Base-by-base conservation (phyloP, 1,140 invertebrate genomes). In the Drosophila ohnishii region DNA sequence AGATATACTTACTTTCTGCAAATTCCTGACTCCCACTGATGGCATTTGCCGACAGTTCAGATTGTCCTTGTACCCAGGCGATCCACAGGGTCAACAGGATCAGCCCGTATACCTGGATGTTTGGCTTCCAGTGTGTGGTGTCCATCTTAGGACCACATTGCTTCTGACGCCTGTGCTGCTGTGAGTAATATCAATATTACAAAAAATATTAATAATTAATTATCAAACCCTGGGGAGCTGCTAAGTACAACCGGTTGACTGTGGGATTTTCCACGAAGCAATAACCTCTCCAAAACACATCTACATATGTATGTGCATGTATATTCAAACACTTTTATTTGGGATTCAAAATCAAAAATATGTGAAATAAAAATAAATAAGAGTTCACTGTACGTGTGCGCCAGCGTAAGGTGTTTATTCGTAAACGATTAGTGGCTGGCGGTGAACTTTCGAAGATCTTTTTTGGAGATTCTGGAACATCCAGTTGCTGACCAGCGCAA, bases 111-210 rank as follows among this genome's bases (percentile, higher is more conserved):
- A 48, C 48, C 75, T 44, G 42, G 28, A 50, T 58, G 16, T 35
- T 62, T 72, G 39, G 37, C 53, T 66, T 69, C 39, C 78, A 66
- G 22, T 53, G 34, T 50, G 42, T 64, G 37, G 16, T 61, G 42
- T 56, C 53, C 83, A 78, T 66, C 79, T 87, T 83, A 76, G 75
- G 56, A 32, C 84, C 84, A 76, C 82, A 86, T 86, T 70, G 76
- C 67, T 60, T 45, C 58, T 45, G 57, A 34, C 51, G 2, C 22
- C 51, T 5, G 32, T 51, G 74, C 58, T 85, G 58, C 44, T 9
- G 22, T 35, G 34, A 32, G n/a, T 47, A 30, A 62, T 40, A 32
- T 19, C 22, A 42, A 35, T 35, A 32, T 40, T 34, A 48, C 25
- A 10, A 30, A 22, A 50, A 50, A 42, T 71, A 30, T 71, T 35